A percentile compares a stretch with the other conserved stretches of the same genome.
These are phyloP conservation scores for Anabacerthia variegaticeps DNA, from an alignment of 2,797 vertebrate genomes.

Conservation along the genomic window DNA sequence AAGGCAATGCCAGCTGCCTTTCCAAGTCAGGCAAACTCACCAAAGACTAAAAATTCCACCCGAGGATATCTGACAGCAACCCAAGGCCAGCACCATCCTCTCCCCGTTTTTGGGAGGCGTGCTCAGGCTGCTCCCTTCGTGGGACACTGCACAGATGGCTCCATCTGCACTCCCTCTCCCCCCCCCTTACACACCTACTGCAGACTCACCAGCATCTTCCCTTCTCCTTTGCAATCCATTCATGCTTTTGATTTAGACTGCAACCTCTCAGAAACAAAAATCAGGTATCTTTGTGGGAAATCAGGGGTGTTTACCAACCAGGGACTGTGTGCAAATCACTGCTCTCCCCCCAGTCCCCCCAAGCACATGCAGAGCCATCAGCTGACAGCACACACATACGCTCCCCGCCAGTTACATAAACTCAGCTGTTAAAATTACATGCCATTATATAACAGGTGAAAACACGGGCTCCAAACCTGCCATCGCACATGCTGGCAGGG, in stretches of 20 bases:
- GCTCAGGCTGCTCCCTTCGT: not conserved
- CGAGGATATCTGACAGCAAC: not conserved
- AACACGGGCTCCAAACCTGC: slow-evolving; percentile 40
- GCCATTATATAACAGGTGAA: slow-evolving; percentile 49
- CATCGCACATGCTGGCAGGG: not conserved
- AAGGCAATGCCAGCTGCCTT: not conserved
- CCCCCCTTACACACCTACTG: not conserved
- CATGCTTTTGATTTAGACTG: not conserved
- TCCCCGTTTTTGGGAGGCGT: not conserved
- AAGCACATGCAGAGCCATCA: not conserved
- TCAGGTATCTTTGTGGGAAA: not conserved
- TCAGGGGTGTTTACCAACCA: not conserved
- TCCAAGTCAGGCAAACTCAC: not conserved
- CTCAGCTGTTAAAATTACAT: slow-evolving; percentile 48
- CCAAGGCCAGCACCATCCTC: not conserved
- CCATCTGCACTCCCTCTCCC: not conserved
- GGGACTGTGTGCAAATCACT: not conserved
- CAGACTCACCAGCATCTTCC: not conserved
- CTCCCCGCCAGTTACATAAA: slow-evolving; percentile 33
- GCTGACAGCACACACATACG: not conserved
- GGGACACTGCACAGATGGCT: not conserved
- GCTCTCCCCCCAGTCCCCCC: not conserved
- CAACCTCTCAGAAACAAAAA: not conserved
- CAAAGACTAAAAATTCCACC: not conserved
- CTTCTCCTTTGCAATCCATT: not conserved